phyloP scores from a whole-genome alignment of 2,888 invertebrate genomes.

The Eilema sororculum region DNA sequence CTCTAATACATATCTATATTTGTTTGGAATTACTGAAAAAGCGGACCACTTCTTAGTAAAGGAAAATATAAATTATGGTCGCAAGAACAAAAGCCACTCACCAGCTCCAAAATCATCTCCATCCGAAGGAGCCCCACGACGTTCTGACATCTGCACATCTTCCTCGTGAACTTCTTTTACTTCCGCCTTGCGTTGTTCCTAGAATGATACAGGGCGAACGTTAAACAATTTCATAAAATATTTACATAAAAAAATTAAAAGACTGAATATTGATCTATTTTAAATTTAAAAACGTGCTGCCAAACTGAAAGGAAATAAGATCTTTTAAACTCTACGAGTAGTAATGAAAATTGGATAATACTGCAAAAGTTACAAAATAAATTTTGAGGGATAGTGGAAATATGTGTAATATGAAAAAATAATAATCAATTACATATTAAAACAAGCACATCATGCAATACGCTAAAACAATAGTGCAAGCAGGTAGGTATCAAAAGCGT shows the following conservation, averaged over 20 bases:
- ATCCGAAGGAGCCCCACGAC: conserved; percentile 61
- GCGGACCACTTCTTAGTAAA: neutral
- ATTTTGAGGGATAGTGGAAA: neutral
- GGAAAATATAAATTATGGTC: neutral
- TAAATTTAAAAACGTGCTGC: neutral
- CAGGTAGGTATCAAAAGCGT: conserved; percentile 14
- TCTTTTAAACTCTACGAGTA: neutral
- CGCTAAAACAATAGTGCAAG: conserved; percentile 42
- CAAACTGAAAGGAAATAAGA: conserved; percentile 1
- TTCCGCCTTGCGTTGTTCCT: conserved; percentile 30
- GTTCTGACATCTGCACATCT: conserved; percentile 56
- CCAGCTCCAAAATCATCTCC: conserved; percentile 73
- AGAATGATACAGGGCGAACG: neutral
- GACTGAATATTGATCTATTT: neutral
- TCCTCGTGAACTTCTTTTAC: conserved; percentile 46
- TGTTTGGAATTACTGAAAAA: neutral
- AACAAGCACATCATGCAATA: conserved; percentile 36
- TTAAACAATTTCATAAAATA: neutral
- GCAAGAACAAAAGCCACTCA: conserved; percentile 36
- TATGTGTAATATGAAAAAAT: neutral
- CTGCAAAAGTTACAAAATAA: neutral
- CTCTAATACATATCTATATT: no score
- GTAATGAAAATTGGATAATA: neutral
- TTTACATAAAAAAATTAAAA: neutral
- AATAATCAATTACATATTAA: neutral